Evolutionary conservation across 2,113 vertebrate genomes (phyloP).

Genomic region (Bubo scandiacus): DNA sequence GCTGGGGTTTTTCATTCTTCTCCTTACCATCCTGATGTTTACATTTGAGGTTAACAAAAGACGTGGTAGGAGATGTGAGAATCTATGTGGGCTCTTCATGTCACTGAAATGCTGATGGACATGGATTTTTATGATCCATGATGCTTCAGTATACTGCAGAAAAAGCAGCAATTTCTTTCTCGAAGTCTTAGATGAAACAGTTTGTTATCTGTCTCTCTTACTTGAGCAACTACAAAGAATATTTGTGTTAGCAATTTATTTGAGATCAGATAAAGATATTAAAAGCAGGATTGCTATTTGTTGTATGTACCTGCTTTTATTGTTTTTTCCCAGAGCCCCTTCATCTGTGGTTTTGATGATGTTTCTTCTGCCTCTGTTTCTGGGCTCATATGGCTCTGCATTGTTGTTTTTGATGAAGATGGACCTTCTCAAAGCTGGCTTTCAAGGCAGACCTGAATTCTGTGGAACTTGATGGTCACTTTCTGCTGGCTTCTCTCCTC

Average conservation of each 20-base stretch:
- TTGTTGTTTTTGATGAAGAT: background rate
- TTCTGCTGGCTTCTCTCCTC: background rate
- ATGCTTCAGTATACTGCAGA: background rate
- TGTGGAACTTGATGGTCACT: background rate
- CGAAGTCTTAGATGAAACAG: background rate
- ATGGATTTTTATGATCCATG: background rate
- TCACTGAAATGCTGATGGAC: background rate
- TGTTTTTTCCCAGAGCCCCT: background rate
- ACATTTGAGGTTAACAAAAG: background rate
- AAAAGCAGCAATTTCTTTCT: background rate
- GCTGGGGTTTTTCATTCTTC: background rate
- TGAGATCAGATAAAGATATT: background rate
- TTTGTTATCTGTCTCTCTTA: background rate
- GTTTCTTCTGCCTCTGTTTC: background rate
- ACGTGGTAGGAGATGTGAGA: background rate
- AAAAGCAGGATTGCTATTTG: background rate
- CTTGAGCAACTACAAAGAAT: background rate
- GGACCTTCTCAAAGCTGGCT: background rate
- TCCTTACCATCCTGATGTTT: background rate
- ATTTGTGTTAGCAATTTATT: background rate
- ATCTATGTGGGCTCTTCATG: background rate
- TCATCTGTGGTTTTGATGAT: background rate
- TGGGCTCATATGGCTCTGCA: background rate
- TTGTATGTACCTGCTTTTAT: background rate
- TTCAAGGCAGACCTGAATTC: background rate